Evolutionary conservation across 2,797 vertebrate species (phyloP).

Genomic region (Anabas testudineus): DNA sequence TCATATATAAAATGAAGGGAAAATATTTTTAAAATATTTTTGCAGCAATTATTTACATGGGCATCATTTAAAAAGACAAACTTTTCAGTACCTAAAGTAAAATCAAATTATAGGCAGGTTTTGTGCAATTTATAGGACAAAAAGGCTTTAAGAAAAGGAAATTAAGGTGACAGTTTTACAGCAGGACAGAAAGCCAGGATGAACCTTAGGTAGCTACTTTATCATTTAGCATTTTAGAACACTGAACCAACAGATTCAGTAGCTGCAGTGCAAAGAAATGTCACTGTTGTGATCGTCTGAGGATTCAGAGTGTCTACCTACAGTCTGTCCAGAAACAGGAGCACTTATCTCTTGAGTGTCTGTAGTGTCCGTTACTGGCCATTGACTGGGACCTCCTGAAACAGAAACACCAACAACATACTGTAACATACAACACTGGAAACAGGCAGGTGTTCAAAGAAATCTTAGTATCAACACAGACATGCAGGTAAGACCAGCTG

Average conservation of each 20-base stretch:
- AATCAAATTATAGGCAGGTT: constrained; percentile 34
- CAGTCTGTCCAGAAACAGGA: neutral
- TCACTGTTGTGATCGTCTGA: constrained; percentile 51
- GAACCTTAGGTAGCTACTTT: constrained; percentile 17
- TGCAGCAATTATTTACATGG: constrained; percentile 76
- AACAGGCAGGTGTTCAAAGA: fast-evolving
- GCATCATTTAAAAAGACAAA: constrained; percentile 36
- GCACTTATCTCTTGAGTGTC: constrained; percentile 5
- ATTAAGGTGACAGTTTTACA: constrained; percentile 57
- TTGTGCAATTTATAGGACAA: constrained; percentile 72
- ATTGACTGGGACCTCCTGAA: constrained; percentile 81
- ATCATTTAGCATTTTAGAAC: constrained; percentile 7
- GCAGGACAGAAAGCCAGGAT: constrained; percentile 46
- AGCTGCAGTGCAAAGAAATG: constrained; percentile 67
- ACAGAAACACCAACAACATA: constrained; percentile 8
- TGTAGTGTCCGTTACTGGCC: constrained; percentile 62
- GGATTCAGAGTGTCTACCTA: constrained; percentile 41
- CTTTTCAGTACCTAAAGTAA: constrained; percentile 73
- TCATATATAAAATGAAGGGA: constrained; percentile 62
- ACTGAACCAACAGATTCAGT: constrained; percentile 39
- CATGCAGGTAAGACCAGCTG: constrained; percentile 39
- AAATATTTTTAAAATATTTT: constrained; percentile 44
- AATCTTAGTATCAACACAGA: neutral
- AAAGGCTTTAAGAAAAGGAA: constrained; percentile 32
- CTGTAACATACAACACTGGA: neutral